Evolutionary conservation across 1,140 invertebrate species (phyloP).

Genomic region (Hylaeus anthracinus): DNA sequence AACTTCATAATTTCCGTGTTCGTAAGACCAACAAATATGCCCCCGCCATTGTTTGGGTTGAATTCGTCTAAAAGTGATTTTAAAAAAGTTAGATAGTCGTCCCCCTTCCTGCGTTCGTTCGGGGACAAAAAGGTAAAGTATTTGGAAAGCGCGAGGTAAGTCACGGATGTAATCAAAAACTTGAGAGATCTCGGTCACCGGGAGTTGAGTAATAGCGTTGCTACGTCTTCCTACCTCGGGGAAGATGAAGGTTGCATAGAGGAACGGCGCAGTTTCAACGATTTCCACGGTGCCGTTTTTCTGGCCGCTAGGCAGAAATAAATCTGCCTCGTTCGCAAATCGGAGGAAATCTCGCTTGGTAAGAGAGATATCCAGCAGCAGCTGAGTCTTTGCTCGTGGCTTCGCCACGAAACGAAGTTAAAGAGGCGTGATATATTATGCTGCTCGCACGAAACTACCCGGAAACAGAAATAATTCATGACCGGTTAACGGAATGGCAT

Average conservation of each 20-base stretch:
- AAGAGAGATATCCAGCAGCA: conserved; percentile 19
- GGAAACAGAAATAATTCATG: conserved; percentile 72
- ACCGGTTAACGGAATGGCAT: conserved; percentile 68
- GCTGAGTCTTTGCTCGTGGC: conserved; percentile 61
- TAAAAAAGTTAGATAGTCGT: too few species aligned
- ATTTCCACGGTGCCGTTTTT: conserved; percentile 60
- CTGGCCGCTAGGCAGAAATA: conserved; percentile 54
- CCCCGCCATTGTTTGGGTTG: too few species aligned
- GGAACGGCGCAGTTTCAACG: conserved; percentile 24
- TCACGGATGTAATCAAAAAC: conserved; percentile 57
- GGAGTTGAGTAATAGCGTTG: conserved; percentile 62
- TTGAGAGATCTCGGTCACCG: conserved; percentile 18
- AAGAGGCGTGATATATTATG: conserved; percentile 67
- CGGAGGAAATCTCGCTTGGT: conserved; percentile 32
- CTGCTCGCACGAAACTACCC: conserved; percentile 55
- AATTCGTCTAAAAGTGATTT: neutral
- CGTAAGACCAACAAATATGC: too few species aligned
- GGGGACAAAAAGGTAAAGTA: neutral
- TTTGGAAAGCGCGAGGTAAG: neutral
- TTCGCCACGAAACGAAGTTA: conserved; percentile 58
- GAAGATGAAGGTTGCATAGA: conserved; percentile 28
- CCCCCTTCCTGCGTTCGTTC: too few species aligned
- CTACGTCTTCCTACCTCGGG: conserved; percentile 53
- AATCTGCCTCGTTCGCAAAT: conserved; percentile 71
- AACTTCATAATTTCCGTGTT: too few species aligned